Conservation (phyloP, 1,140 invertebrate species). For the Meloidogyne exigua region DNA sequence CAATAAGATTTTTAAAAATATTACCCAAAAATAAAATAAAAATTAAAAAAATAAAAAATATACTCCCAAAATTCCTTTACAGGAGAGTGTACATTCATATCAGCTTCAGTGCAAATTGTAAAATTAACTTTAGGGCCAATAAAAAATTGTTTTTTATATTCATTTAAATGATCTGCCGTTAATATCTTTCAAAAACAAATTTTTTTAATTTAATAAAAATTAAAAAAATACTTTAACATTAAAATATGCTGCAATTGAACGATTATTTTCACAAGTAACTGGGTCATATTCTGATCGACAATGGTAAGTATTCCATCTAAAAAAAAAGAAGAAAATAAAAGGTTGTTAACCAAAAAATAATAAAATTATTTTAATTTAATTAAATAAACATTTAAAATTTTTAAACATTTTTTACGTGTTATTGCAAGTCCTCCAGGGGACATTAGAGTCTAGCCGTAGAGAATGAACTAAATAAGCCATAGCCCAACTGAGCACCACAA, state of each 20-base stretch:
- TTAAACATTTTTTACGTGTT: conserved; percentile 72
- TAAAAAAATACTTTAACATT: conserved; percentile 51
- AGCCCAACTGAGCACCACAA: conserved; percentile 95
- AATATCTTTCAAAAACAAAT: conserved; percentile 30
- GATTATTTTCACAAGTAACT: conserved; percentile 56
- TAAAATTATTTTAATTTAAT: too few species aligned
- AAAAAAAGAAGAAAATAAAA: too few species aligned
- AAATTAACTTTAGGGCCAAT: conserved; percentile 54
- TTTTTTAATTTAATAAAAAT: neutral
- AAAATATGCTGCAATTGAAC: conserved; percentile 60
- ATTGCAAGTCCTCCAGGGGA: conserved; percentile 90
- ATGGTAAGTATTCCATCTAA: conserved; percentile 74
- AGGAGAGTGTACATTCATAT: conserved; percentile 67
- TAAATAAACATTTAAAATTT: neutral
- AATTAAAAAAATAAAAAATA: too few species aligned
- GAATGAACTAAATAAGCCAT: conserved; percentile 95
- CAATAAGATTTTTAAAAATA: neutral
- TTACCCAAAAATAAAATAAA: neutral
- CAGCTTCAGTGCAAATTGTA: conserved; percentile 54
- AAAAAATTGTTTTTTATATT: conserved; percentile 66
- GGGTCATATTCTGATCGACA: conserved; percentile 67
- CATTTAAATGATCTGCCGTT: conserved; percentile 58
- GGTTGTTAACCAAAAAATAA: too few species aligned
- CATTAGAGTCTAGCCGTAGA: conserved; percentile 72
- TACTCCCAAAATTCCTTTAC: conserved; percentile 97